Percentiles rank a stretch among this genome's conserved stretches.
phyloP scores from a whole-genome alignment of 2,113 vertebrate species.

The Rhinolophus ferrumequinum region DNA sequence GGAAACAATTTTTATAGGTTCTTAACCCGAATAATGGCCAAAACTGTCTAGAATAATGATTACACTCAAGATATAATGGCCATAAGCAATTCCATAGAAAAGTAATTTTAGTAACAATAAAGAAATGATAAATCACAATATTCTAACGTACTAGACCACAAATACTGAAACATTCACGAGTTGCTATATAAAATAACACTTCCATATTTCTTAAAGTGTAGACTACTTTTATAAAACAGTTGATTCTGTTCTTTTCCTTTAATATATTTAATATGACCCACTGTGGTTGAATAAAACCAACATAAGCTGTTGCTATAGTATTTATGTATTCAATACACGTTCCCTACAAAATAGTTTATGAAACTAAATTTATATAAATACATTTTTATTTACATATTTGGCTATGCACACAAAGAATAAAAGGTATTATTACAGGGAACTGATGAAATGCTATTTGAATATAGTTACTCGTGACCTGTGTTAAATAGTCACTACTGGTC shows the following conservation, averaged over 20 bases:
- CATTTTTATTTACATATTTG: not conserved
- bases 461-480: not conserved
- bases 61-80: not conserved
- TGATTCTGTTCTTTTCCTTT: not conserved
- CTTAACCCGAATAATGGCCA: not conserved
- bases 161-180: not conserved
- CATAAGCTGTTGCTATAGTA: not conserved
- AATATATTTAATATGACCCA: not conserved
- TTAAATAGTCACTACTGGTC: conserved; percentile 17
- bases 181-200: not conserved
- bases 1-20: not conserved
- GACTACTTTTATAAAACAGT: not conserved
- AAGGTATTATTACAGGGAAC: not conserved
- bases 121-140: conserved; percentile 36
- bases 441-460: not conserved
- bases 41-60: not conserved
- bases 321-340: not conserved
- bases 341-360: not conserved
- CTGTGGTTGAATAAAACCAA: conserved; percentile 13
- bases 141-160: not conserved
- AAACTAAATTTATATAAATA: conserved; percentile 27
- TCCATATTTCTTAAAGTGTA: not conserved
- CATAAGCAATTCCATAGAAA: not conserved
- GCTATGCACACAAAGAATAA: not conserved
- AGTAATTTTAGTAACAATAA: not conserved